Evolutionary conservation across 1,140 invertebrate genomes (phyloP).

Genomic region (Nasonia longicornis): DNA sequence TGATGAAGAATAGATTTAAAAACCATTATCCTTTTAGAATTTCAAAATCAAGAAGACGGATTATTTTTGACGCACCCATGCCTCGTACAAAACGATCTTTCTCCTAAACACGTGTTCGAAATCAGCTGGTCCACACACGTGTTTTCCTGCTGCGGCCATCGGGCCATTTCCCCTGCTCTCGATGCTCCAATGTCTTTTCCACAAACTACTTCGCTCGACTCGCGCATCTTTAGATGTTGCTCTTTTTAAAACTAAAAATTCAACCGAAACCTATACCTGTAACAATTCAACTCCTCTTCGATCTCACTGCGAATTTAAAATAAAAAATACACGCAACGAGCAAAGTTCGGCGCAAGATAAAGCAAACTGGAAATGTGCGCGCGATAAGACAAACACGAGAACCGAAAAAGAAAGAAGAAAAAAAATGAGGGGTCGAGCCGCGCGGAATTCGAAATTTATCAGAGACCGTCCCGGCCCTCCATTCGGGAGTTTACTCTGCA

Average conservation of each 20-base stretch:
- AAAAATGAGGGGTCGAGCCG: not conserved
- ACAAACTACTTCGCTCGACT: not conserved
- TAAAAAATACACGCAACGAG: too few relatives aligned
- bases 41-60: not conserved
- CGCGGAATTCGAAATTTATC: not conserved
- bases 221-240: not conserved
- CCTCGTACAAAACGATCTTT: not conserved
- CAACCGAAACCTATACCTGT: too few relatives aligned
- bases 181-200: not conserved
- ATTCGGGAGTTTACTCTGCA: not conserved
- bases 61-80: not conserved
- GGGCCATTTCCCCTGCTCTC: slow-evolving; percentile 13
- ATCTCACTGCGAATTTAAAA: too few relatives aligned
- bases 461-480: not conserved
- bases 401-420: not conserved
- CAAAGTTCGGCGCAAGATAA: too few relatives aligned
- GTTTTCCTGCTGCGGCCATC: slow-evolving; percentile 19
- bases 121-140: slow-evolving; percentile 62
- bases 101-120: slow-evolving; percentile 48
- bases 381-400: not conserved
- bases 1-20: not conserved
- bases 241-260: not conserved
- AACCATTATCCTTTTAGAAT: not conserved
- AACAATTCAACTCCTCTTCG: too few relatives aligned
- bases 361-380: too few relatives aligned